Evolutionary conservation across 2,797 vertebrate species (phyloP).

Genomic region (Philypnodon macrostomus): DNA sequence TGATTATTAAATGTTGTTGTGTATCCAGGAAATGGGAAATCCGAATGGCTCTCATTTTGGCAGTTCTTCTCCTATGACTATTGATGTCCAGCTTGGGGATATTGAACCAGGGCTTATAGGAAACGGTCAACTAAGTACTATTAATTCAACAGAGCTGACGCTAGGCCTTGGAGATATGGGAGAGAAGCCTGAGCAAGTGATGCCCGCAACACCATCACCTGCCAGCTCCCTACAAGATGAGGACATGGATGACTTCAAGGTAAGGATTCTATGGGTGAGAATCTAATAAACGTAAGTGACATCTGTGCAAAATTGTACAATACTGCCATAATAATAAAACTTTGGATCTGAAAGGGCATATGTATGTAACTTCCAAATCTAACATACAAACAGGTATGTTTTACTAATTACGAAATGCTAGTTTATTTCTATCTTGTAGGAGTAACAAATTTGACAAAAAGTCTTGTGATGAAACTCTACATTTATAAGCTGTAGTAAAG

Average conservation of each 20-base stretch:
- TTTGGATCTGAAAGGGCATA: no score
- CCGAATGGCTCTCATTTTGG: slow-evolving; percentile 86
- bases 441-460: no score
- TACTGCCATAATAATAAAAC: no score
- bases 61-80: slow-evolving; percentile 88
- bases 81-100: slow-evolving; percentile 87
- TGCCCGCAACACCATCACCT: slow-evolving; percentile 85
- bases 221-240: slow-evolving; percentile 85
- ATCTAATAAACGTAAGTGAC: no score
- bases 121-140: slow-evolving; percentile 83
- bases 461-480: no score
- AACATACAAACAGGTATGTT: no score
- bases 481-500: no score
- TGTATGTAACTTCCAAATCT: no score
- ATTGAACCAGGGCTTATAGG: slow-evolving; percentile 83
- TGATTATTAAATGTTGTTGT: background rate
- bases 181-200: slow-evolving; percentile 79
- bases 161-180: slow-evolving; percentile 82
- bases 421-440: no score
- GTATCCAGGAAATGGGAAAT: slow-evolving; percentile 82
- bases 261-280: slow-evolving; percentile 59
- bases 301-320: no score
- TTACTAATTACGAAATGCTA: no score
- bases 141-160: slow-evolving; percentile 88
- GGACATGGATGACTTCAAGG: slow-evolving; percentile 88